phyloP scores from a whole-genome alignment of 92 coral and sea anemone species.

The Porites evermanni region DNA sequence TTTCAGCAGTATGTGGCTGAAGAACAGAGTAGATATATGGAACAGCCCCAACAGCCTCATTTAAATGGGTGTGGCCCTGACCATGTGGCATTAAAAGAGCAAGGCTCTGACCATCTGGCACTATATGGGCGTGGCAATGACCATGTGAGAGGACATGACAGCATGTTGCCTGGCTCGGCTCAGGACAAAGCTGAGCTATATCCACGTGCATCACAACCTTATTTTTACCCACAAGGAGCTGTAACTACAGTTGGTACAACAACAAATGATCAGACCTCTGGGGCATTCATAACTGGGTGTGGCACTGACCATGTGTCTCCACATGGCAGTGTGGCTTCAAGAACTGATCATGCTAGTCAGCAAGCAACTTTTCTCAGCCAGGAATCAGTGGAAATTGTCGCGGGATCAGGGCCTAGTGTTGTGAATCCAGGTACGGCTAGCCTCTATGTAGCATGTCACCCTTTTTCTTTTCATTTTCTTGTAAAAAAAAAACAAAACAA shows the following conservation, averaged over 20 bases:
- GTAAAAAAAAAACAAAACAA: neutral
- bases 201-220: neutral
- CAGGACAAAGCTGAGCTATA: neutral
- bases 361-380: slow-evolving; percentile 57
- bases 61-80: slow-evolving; percentile 1
- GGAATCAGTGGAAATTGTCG: slow-evolving; percentile 40
- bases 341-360: slow-evolving; percentile 8
- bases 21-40: slow-evolving; percentile 54
- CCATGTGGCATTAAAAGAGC: neutral
- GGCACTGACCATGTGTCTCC: slow-evolving; percentile 1
- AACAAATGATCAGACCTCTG: neutral
- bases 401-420: slow-evolving; percentile 61
- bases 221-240: slow-evolving; percentile 1
- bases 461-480: neutral
- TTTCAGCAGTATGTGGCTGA: slow-evolving; percentile 76
- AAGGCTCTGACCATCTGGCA: neutral
- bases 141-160: slow-evolving; percentile 14
- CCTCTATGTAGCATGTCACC: too few relatives aligned
- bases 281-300: neutral
- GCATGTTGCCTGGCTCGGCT: neutral
- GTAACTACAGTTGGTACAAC: slow-evolving; percentile 1
- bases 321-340: neutral
- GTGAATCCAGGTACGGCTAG: slow-evolving; percentile 23
- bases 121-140: slow-evolving; percentile 1
- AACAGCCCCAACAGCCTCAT: neutral